These are phyloP conservation scores for Manis crassicaudata DNA, from an alignment of 2,797 vertebrate genomes.

Conservation along the genomic window DNA sequence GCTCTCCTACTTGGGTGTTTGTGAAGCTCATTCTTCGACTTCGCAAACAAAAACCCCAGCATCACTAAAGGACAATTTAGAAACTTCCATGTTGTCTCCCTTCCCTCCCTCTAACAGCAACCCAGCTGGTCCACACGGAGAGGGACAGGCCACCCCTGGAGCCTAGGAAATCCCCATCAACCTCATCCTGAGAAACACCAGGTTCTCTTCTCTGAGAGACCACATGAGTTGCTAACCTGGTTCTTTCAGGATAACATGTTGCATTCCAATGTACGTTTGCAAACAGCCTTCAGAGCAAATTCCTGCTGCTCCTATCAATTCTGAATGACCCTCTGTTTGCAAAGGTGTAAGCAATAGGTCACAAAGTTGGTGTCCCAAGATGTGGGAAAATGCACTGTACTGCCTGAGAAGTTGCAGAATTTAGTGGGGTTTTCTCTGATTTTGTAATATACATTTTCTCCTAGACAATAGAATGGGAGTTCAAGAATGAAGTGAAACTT, in stretches of 20 bases:
- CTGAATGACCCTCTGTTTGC: background rate
- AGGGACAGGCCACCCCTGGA: fast-evolving
- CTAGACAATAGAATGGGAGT: background rate
- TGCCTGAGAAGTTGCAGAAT: background rate
- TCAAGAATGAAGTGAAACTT: constrained; percentile 4
- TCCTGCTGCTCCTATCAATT: background rate
- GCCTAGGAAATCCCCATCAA: background rate
- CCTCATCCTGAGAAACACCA: background rate
- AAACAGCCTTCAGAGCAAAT: background rate
- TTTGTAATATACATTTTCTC: background rate
- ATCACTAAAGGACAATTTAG: background rate
- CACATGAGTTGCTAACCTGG: background rate
- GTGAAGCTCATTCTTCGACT: too few species aligned
- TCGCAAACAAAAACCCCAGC: too few species aligned
- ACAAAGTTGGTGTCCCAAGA: background rate
- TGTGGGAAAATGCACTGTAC: background rate
- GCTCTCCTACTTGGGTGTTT: too few species aligned
- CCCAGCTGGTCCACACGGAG: background rate
- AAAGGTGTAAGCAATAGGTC: background rate
- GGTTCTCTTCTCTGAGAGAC: background rate
- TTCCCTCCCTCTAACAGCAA: background rate
- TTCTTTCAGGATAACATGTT: background rate
- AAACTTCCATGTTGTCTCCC: background rate
- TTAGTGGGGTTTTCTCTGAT: background rate
- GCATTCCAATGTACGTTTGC: background rate